Evolutionary conservation across 2,113 vertebrate genomes (phyloP).

Genomic region (Blennius ocellaris): DNA sequence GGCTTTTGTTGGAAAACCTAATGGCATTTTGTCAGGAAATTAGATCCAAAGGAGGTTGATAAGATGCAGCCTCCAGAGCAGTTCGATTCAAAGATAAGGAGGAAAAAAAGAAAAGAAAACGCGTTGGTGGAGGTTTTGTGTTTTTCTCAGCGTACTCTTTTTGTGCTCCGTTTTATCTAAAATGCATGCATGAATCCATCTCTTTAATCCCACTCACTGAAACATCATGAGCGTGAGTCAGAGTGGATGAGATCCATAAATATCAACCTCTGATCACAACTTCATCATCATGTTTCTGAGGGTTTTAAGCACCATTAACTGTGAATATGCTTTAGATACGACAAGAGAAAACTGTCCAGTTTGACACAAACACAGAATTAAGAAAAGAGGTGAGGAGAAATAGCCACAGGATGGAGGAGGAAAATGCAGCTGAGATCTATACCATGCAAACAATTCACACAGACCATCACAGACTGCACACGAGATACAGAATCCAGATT

Average conservation of each 20-base stretch:
- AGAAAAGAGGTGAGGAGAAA: no score
- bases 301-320: conserved; percentile 1
- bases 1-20: conserved; percentile 2
- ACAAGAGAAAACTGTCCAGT: no score
- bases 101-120: neutral
- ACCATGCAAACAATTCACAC: no score
- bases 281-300: neutral
- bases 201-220: conserved; percentile 31
- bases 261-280: conserved; percentile 1
- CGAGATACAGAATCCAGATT: no score
- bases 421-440: no score
- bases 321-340: no score
- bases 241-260: conserved; percentile 5
- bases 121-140: conserved; percentile 2
- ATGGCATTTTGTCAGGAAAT: conserved; percentile 22
- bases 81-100: conserved; percentile 28
- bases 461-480: no score
- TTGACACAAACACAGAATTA: no score
- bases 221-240: conserved; percentile 18
- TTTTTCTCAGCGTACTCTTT: neutral
- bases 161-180: conserved; percentile 21
- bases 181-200: conserved; percentile 7
- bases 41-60: conserved; percentile 24
- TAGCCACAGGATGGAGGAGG: no score
- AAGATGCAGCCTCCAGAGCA: conserved; percentile 24